Evolutionary conservation across 2,888 invertebrate species (phyloP).

Genomic region (Osedax frankpressi): DNA sequence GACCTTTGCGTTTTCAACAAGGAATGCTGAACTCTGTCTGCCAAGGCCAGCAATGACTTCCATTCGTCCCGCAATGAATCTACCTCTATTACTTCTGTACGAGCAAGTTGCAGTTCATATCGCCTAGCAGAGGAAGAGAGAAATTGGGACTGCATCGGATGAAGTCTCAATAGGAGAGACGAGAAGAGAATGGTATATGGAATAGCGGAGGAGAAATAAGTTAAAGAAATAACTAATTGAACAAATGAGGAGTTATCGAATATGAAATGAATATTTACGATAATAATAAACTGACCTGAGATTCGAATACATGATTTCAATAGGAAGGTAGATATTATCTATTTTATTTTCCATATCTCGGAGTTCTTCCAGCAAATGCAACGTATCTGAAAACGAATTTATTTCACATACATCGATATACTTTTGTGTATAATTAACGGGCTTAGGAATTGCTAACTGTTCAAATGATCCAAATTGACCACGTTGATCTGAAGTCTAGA

Average conservation of each 20-base stretch:
- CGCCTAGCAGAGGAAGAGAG: slow-evolving; percentile 34
- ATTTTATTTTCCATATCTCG: slow-evolving; percentile 46
- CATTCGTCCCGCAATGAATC: slow-evolving; percentile 40
- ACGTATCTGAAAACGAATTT: slow-evolving; percentile 24
- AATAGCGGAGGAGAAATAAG: too few species aligned
- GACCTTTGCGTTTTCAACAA: slow-evolving; percentile 42
- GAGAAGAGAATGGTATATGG: too few species aligned
- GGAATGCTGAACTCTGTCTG: slow-evolving; percentile 39
- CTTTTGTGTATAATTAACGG: not conserved
- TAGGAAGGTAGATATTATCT: slow-evolving; percentile 44
- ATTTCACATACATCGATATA: not conserved
- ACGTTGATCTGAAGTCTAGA: slow-evolving; percentile 39
- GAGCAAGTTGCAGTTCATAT: slow-evolving; percentile 41
- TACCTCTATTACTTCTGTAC: slow-evolving; percentile 42
- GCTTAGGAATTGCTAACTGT: slow-evolving; percentile 28
- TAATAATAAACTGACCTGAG: slow-evolving; percentile 38
- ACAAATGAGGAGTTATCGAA: too few species aligned
- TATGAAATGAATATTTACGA: too few species aligned
- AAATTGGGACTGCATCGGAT: slow-evolving; percentile 7
- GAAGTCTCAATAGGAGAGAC: too few species aligned
- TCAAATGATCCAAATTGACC: slow-evolving; percentile 44
- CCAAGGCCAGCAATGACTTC: slow-evolving; percentile 40
- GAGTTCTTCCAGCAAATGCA: slow-evolving; percentile 44
- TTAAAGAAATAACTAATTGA: too few species aligned
- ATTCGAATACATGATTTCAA: slow-evolving; percentile 44